A percentile compares a stretch with the other conserved stretches of the same genome.
Conservation (phyloP, 2,888 invertebrate species). For the Arrhopalites spinosus region DNA sequence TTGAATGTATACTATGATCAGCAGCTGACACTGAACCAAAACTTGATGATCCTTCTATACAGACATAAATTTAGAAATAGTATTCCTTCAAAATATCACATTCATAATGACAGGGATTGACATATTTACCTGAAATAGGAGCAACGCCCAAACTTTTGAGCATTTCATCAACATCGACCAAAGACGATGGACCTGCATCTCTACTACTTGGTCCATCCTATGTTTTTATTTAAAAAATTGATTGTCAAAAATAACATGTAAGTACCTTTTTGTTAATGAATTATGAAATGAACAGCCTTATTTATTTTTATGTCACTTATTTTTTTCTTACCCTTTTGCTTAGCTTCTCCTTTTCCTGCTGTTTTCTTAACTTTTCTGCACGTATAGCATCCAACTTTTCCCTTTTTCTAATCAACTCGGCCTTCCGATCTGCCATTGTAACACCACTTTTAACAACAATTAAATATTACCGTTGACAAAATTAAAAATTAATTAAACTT, state of each 20-base stretch:
- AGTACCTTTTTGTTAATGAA: too few species aligned
- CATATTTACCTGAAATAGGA: conserved; percentile 70
- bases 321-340: conserved; percentile 65
- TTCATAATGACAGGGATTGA: neutral
- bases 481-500: too few species aligned
- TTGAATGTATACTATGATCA: conserved; percentile 56
- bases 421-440: conserved; percentile 82
- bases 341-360: conserved; percentile 79
- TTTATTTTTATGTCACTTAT: too few species aligned
- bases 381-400: conserved; percentile 86
- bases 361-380: conserved; percentile 84
- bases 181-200: conserved; percentile 50
- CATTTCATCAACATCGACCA: conserved; percentile 74
- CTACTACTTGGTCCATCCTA: conserved; percentile 44
- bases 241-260: too few species aligned
- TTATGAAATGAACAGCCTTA: too few species aligned
- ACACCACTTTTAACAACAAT: too few species aligned
- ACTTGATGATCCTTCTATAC: conserved; percentile 6
- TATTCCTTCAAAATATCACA: neutral
- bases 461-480: too few species aligned
- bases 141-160: conserved; percentile 84
- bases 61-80: neutral
- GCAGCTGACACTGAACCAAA: conserved; percentile 59
- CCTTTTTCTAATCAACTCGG: conserved; percentile 90
- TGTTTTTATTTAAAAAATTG: conserved; percentile 1